Evolutionary conservation across 2,888 invertebrate species (phyloP), one percentile per base, ranked within the genome.

Genomic region (Arenicola marina): DNA sequence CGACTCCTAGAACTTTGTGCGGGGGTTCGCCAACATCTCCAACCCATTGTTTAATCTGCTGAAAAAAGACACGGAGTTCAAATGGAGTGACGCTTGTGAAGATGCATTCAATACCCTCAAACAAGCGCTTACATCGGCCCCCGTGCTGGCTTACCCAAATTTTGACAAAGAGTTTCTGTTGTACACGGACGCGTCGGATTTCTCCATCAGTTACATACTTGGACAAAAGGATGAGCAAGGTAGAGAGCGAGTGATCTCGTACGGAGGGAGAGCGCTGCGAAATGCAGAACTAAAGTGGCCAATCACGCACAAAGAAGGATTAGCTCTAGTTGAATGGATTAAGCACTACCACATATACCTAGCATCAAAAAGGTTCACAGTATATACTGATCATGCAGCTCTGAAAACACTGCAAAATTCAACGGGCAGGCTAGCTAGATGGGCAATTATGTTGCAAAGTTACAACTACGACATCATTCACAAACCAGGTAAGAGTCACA

Each of bases 311-410:
- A 21, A 57, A 43, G 71, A 71, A 65, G 61, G 65, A 31, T 44
- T 71, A 28, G 70, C 70, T 3, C 33, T 70, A 7, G 64, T 70
- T 7, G 71, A 68, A 58, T 70, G 65, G n/a, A 56, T 73, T 21
- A 65, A 66, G 38, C 44, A 56, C 7, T 73, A 64, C 43, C 56
- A 62, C 2, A 46, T 59, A 21, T 73, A 67, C 43, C 51, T 73
- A 18, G 54, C 68, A n/a, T 56, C 57, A 7, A 61, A 60, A 21
- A 7, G 4, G 4, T 73, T 73, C 54, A 58, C 53, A 1, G 66
- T 70, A 2, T 53, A 59, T 43, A 73, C 71, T 2, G 71, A 73
- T 56, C 67, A 72, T 54, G 54, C 55, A 2, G 58, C 64, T 29
- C 57, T 72, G 0, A 64, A 61, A 32, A 70, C 65, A 62, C 56